Conservation (phyloP, 2,888 invertebrate genomes). For the Scrobipalpa costella region DNA sequence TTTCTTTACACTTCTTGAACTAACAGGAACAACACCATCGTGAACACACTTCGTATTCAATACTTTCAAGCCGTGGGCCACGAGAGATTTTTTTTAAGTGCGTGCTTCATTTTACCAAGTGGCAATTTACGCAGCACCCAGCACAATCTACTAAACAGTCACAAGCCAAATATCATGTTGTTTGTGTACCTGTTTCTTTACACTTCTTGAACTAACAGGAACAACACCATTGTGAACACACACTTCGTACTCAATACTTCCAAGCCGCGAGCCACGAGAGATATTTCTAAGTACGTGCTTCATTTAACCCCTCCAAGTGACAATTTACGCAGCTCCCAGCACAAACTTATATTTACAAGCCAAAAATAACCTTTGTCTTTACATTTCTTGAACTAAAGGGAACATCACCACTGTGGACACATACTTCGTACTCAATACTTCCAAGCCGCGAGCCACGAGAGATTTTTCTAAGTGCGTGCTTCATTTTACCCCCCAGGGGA, state of each 20-base stretch:
- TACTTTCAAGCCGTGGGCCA: slow-evolving; percentile 26
- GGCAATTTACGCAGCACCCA: slow-evolving; percentile 74
- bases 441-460: slow-evolving; percentile 29
- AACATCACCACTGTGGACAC: too few species aligned
- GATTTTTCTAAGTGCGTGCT: slow-evolving; percentile 61
- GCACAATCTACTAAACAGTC: too few species aligned
- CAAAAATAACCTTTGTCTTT: too few species aligned
- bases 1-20: too few species aligned
- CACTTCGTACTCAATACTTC: not conserved
- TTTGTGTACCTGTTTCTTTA: too few species aligned
- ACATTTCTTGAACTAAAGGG: too few species aligned
- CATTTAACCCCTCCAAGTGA: slow-evolving; percentile 62
- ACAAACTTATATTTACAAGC: too few species aligned
- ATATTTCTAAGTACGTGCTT: slow-evolving; percentile 62
- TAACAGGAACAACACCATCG: slow-evolving; percentile 6
- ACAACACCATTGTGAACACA: slow-evolving; percentile 22
- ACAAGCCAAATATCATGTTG: too few species aligned
- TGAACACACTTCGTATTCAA: slow-evolving; percentile 16
- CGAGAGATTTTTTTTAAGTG: slow-evolving; percentile 56
- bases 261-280: slow-evolving; percentile 29
- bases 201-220: too few species aligned
- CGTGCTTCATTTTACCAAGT: slow-evolving; percentile 57
- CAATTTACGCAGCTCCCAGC: slow-evolving; percentile 73
- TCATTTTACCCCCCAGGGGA: slow-evolving; percentile 62
- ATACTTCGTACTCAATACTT: not conserved